These are phyloP conservation scores for Drosophila auraria DNA, from an alignment of 1,140 invertebrate genomes.

Conservation along the genomic window DNA sequence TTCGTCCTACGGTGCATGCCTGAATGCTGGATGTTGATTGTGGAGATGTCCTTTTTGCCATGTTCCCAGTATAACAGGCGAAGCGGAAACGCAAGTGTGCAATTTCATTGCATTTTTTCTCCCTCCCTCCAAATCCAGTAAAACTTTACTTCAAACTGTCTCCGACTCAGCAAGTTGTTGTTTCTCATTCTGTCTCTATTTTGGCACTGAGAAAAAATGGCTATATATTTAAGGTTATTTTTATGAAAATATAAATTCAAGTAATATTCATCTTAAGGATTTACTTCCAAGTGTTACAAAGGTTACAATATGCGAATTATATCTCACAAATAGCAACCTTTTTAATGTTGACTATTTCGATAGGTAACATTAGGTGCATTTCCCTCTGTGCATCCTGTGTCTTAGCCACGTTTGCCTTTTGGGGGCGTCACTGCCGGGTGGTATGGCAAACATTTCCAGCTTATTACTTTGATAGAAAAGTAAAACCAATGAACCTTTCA, in stretches of 20 bases:
- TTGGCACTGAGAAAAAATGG: conserved; percentile 11
- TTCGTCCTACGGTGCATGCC: conserved; percentile 5
- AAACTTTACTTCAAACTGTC: conserved; percentile 65
- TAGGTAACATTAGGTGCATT: neutral
- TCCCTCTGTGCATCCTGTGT: conserved; percentile 26
- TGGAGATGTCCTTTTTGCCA: conserved; percentile 27
- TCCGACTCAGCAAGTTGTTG: conserved; percentile 31
- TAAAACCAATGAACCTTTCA: conserved; percentile 84
- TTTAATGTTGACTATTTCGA: no score
- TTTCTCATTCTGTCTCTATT: conserved; percentile 11
- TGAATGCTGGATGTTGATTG: conserved; percentile 16
- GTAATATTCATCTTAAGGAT: neutral
- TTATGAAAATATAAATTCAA: neutral
- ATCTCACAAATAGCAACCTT: no score
- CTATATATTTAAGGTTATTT: no score
- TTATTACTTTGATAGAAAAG: conserved; percentile 84
- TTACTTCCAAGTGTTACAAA: no score
- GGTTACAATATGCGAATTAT: no score
- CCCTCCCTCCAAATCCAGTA: conserved; percentile 44
- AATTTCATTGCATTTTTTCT: conserved; percentile 77
- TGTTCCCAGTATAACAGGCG: conserved; percentile 52
- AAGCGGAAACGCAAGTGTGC: conserved; percentile 78
- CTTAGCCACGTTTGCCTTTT: conserved; percentile 60
- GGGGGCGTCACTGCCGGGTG: conserved; percentile 21
- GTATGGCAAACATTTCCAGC: conserved; percentile 75